Percentiles rank a stretch among this genome's conserved stretches.
Conservation (phyloP, 1,140 invertebrate species). For the Oedothorax gibbosus region DNA sequence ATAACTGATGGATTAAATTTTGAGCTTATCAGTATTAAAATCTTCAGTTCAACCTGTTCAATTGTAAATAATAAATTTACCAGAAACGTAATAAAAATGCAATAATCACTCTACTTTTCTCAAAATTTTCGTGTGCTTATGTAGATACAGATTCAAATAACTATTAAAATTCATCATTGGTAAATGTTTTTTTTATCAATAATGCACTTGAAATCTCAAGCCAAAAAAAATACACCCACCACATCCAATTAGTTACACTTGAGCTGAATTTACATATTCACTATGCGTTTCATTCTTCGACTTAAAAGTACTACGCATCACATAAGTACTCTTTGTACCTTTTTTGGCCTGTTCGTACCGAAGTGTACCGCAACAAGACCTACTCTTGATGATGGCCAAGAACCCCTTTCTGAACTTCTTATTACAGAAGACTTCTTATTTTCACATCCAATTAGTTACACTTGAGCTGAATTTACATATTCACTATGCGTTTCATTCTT, state of each 20-base stretch:
- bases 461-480: conserved; percentile 40
- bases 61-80: no score
- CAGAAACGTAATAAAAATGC: no score
- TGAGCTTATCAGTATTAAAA: no score
- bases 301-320: conserved; percentile 49
- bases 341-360: conserved; percentile 50
- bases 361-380: conserved; percentile 78
- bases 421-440: conserved; percentile 96
- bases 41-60: no score
- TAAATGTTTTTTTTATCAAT: no score
- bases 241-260: conserved; percentile 6
- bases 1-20: no score
- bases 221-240: no score
- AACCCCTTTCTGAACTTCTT: conserved; percentile 96
- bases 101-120: no score
- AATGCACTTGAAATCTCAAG: no score
- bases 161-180: no score
- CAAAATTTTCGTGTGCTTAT: no score
- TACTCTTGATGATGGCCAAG: conserved; percentile 85
- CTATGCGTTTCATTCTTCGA: conserved; percentile 60
- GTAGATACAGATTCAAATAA: no score
- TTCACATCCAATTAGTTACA: background rate
- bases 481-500: conserved; percentile 62
- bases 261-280: conserved; percentile 46
- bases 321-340: conserved; percentile 50